These are phyloP conservation scores for Luffia ferchaultella DNA, from an alignment of 2,888 invertebrate genomes.

Conservation along the genomic window DNA sequence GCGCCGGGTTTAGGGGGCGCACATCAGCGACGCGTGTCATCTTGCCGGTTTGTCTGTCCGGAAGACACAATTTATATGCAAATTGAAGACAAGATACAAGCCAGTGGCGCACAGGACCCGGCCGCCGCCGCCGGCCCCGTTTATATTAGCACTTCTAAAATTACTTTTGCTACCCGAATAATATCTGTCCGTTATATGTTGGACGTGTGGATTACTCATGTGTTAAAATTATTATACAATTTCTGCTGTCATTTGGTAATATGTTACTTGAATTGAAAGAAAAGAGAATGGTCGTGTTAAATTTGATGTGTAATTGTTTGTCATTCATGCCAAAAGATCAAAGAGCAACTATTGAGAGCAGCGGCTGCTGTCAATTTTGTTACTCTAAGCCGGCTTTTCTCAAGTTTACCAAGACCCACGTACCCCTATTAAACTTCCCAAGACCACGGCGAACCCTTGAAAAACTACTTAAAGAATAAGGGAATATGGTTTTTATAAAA, in stretches of 20 bases:
- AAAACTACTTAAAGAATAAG: too few relatives aligned
- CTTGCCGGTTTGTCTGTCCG: slow-evolving; percentile 52
- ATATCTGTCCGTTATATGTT: slow-evolving; percentile 4
- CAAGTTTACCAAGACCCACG: too few relatives aligned
- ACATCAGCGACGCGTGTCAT: slow-evolving; percentile 48
- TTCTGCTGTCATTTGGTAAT: slow-evolving; percentile 8
- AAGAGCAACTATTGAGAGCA: too few relatives aligned
- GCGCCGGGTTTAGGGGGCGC: slow-evolving; percentile 19
- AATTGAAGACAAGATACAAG: slow-evolving; percentile 58
- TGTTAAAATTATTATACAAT: slow-evolving; percentile 7
- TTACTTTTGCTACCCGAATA: slow-evolving; percentile 28
- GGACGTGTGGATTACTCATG: background rate
- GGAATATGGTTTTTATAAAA: too few relatives aligned
- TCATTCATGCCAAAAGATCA: too few relatives aligned
- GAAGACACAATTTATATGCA: slow-evolving; percentile 68
- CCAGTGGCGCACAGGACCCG: slow-evolving; percentile 37
- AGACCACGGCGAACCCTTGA: too few relatives aligned
- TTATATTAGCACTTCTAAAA: slow-evolving; percentile 51
- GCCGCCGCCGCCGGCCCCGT: slow-evolving; percentile 22
- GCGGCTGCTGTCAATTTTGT: too few relatives aligned
- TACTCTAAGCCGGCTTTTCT: too few relatives aligned
- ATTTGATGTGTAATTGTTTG: too few relatives aligned
- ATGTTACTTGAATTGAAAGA: slow-evolving; percentile 5
- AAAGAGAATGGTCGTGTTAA: too few relatives aligned
- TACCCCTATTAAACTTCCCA: too few relatives aligned